Conservation (phyloP, 2,888 invertebrate species). For the Lepeophtheirus nordmannii region DNA sequence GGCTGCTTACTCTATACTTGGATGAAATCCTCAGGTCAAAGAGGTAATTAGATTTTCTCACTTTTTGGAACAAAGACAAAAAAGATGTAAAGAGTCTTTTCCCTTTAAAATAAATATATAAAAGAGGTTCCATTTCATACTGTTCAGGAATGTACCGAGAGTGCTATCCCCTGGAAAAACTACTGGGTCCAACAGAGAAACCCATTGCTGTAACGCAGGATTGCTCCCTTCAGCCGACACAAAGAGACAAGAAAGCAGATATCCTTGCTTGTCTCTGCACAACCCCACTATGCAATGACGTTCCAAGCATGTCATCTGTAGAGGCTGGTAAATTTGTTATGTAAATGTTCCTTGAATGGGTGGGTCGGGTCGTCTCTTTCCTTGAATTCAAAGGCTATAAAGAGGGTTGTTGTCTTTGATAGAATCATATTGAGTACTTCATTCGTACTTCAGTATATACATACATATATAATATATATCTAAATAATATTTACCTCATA, state of each 20-base stretch:
- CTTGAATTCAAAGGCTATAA: too few species aligned
- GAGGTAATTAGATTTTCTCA: conserved; percentile 7
- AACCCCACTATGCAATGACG: conserved; percentile 3
- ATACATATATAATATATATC: too few species aligned
- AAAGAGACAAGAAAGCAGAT: neutral
- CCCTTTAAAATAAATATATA: too few species aligned
- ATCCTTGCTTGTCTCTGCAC: conserved; percentile 1
- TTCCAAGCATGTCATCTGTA: neutral
- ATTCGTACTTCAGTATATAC: too few species aligned
- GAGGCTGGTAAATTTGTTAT: neutral
- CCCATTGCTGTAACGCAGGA: neutral
- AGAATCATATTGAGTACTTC: too few species aligned
- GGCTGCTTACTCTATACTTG: conserved; percentile 24
- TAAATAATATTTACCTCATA: too few species aligned
- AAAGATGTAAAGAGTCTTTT: too few species aligned
- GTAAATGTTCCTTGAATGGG: neutral
- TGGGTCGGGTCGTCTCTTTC: too few species aligned
- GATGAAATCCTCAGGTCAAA: conserved; percentile 17
- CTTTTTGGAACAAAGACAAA: neutral
- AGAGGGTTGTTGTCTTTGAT: too few species aligned
- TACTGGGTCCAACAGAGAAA: neutral
- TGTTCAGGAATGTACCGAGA: neutral
- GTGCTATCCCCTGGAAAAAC: neutral
- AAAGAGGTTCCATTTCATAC: too few species aligned
- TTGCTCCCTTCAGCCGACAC: neutral